phyloP scores from a whole-genome alignment of 2,797 vertebrate species.

The Paramormyrops hopkinsi region DNA sequence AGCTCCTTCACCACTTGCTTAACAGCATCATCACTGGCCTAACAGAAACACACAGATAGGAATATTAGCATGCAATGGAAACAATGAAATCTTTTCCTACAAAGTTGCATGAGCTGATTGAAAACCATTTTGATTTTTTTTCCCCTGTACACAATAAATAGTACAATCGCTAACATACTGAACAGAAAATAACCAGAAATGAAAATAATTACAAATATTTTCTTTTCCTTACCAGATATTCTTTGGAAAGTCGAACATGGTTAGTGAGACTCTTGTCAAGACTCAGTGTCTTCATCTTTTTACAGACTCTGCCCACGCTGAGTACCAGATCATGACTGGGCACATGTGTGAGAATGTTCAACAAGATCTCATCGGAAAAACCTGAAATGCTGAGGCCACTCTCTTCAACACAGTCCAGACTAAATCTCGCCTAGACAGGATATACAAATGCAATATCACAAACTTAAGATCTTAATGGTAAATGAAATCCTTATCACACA shows the following conservation, averaged over 20 bases:
- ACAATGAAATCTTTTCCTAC: not conserved
- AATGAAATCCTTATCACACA: not conserved
- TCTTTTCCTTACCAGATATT: slow-evolving; percentile 71
- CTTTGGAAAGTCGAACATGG: slow-evolving; percentile 72
- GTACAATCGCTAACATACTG: not conserved
- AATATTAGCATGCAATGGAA: not conserved
- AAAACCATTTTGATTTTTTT: not conserved
- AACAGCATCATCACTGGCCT: slow-evolving; percentile 76
- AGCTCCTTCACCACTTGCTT: slow-evolving; percentile 69
- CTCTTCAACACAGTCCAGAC: slow-evolving; percentile 48
- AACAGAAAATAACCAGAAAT: not conserved
- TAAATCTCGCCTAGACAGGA: slow-evolving; percentile 47
- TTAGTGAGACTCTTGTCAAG: slow-evolving; percentile 86
- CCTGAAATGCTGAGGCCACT: slow-evolving; percentile 69
- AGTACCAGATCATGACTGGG: slow-evolving; percentile 80
- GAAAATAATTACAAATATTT: not conserved
- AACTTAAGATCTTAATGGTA: not conserved
- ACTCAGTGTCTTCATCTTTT: slow-evolving; percentile 74
- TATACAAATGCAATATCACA: not conserved
- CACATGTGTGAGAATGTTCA: slow-evolving; percentile 81
- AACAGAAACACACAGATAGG: slow-evolving; percentile 21
- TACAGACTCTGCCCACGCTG: slow-evolving; percentile 76
- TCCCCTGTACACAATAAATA: not conserved
- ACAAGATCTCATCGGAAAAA: slow-evolving; percentile 87
- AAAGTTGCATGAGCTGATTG: not conserved